Base-by-base conservation (phyloP, 2,888 invertebrate genomes). In the Phania funesta region DNA sequence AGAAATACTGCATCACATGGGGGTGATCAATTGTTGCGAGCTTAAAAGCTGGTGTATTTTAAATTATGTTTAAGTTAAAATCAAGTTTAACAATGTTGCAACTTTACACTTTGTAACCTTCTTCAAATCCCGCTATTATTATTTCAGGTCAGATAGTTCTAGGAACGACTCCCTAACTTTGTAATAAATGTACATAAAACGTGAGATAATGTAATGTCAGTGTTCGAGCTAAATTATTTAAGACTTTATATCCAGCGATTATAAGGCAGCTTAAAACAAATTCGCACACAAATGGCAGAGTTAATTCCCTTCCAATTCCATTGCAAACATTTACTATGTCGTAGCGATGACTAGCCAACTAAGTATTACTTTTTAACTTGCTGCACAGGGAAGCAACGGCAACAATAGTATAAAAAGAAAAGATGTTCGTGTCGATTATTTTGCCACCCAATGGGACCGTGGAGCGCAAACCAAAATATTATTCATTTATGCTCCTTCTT, bases 281-380 rank as follows among this genome's bases (percentile, higher is more conserved):
- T 9, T 58, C 56, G 41, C 22, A 29, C 13, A 38, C 50, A 38
- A 56, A 62, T 74, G 22, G 2, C 52, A 41, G 35, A 18, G 16
- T 52, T 60, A n/a, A 35, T 54, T 64, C 9, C 16, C 62, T 41
- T 26, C 22, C 8, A 50, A 8, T 64, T 24, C 50, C 52, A 41
- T 58, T 32, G 44, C 24, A 62, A 77, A 46, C 74, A n/a, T n/a
- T n/a, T n/a, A n/a, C 50, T 50, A 77, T 68, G 38, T 68, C 68
- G 50, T 56, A 68, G 18, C 24, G 41, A 68, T 38, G 2, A 13
- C 5, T 38, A 77, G 62, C 29, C 67, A 71, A 71, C 29, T 62
- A 32, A 65, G 52, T 56, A 48, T 67, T 71, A 32, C 38, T 22
- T 20, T 62, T 81, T 76, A 46, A 73, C 54, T 73, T 77, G 81